Evolutionary conservation across 2,113 vertebrate genomes (phyloP).

Genomic region (Riparia riparia): DNA sequence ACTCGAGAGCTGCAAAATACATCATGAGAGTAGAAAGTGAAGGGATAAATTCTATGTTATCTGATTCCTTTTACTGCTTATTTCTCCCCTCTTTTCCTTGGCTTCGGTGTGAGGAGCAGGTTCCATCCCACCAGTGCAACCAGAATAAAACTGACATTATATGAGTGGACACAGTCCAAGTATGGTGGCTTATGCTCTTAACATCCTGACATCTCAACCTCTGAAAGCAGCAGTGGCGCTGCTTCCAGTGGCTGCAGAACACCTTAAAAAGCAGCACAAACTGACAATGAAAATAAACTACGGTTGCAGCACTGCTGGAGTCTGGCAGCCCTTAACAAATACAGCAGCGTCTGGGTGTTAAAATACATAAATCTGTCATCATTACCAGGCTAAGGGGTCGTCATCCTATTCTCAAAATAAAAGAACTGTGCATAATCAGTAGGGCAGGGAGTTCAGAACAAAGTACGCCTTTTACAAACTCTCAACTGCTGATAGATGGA

Average conservation of each 20-base stretch:
- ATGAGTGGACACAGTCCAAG: conserved; percentile 45
- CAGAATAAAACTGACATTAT: conserved; percentile 45
- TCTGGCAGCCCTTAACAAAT: conserved; percentile 72
- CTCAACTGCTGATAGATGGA: conserved; percentile 75
- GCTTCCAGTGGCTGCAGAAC: conserved; percentile 48
- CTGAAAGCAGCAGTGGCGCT: neutral
- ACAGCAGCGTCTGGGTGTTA: conserved; percentile 67
- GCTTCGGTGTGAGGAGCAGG: neutral
- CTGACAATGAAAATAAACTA: conserved; percentile 68
- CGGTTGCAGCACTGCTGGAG: conserved; percentile 10
- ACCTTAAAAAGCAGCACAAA: conserved; percentile 64
- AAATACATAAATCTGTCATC: conserved; percentile 80
- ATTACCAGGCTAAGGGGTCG: conserved; percentile 68
- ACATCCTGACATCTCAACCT: conserved; percentile 56
- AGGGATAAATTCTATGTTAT: neutral
- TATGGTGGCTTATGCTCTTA: conserved; percentile 38
- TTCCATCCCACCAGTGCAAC: neutral
- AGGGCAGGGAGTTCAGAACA: conserved; percentile 74
- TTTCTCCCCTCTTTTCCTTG: conserved; percentile 19
- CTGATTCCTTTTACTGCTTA: conserved; percentile 28
- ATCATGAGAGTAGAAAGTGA: neutral
- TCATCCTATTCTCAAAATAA: conserved; percentile 68
- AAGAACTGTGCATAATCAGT: conserved; percentile 74
- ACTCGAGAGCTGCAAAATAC: neutral
- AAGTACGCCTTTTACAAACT: conserved; percentile 71